These are phyloP conservation scores for Tetanocera ferruginea DNA, from an alignment of 2,888 invertebrate species.

Conservation along the genomic window DNA sequence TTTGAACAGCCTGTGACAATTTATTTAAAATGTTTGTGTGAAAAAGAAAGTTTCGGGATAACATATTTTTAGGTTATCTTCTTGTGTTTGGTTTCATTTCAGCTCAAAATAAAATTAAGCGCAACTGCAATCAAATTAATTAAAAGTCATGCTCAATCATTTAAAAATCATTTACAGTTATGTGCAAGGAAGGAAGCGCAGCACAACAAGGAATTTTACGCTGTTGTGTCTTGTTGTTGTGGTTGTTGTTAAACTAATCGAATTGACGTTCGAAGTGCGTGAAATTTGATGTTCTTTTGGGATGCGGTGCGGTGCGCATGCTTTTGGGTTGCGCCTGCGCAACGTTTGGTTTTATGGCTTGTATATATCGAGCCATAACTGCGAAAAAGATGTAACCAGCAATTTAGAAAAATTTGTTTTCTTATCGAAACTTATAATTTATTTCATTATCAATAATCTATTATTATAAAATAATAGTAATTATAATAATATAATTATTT, in stretches of 20 bases:
- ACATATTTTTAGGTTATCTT: background rate
- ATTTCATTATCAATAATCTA: too few relatives aligned
- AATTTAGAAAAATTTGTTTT: too few relatives aligned
- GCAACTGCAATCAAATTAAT: slow-evolving; percentile 38
- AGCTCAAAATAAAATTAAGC: slow-evolving; percentile 17
- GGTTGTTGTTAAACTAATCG: slow-evolving; percentile 39
- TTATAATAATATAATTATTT: too few relatives aligned
- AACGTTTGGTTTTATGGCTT: slow-evolving; percentile 3
- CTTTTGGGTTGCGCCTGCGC: slow-evolving; percentile 19
- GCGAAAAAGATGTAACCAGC: too few relatives aligned
- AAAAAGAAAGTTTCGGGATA: slow-evolving; percentile 28
- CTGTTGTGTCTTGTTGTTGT: slow-evolving; percentile 5
- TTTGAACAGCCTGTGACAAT: background rate
- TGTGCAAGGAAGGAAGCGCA: slow-evolving; percentile 21
- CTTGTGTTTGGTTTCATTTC: background rate
- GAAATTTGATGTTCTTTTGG: slow-evolving; percentile 31
- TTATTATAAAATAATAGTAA: too few relatives aligned
- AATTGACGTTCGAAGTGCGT: slow-evolving; percentile 37
- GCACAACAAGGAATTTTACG: slow-evolving; percentile 9
- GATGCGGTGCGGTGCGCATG: slow-evolving; percentile 1
- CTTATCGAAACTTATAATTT: too few relatives aligned
- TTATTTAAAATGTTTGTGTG: slow-evolving; percentile 29
- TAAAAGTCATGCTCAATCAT: slow-evolving; percentile 40
- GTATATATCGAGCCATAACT: too few relatives aligned
- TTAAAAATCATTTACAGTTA: slow-evolving; percentile 41